phyloP scores from a whole-genome alignment of 2,797 vertebrate species.

The Betta splendens region DNA sequence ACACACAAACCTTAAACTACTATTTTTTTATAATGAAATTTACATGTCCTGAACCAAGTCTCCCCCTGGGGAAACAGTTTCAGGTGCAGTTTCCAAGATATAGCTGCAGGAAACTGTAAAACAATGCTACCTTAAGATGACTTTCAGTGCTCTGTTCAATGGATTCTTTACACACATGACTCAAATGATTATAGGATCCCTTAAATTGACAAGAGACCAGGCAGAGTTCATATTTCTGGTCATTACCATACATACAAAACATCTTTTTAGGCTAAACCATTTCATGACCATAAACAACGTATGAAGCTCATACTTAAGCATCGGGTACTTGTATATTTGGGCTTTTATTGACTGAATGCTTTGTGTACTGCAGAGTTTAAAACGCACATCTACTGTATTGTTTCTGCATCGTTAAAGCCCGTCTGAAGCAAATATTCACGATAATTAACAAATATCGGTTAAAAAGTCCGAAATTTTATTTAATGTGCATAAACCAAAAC shows the following conservation, averaged over 20 bases:
- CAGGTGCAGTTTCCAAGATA: background rate
- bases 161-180: background rate
- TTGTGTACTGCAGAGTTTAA: background rate
- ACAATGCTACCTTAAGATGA: too few relatives aligned
- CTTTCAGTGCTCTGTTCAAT: background rate
- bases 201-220: background rate
- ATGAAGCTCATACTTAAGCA: too few relatives aligned
- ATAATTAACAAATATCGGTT: too few relatives aligned
- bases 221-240: too few relatives aligned
- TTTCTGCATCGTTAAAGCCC: background rate
- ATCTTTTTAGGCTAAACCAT: too few relatives aligned
- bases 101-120: background rate
- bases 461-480: too few relatives aligned
- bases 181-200: background rate
- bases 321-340: too few relatives aligned
- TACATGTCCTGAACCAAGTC: background rate
- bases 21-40: background rate
- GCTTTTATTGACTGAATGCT: too few relatives aligned
- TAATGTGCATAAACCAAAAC: too few relatives aligned
- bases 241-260: too few relatives aligned
- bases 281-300: too few relatives aligned
- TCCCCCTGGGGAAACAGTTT: conserved; percentile 13
- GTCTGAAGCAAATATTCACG: background rate
- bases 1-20: too few relatives aligned
- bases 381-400: background rate